Percentiles rank a stretch among this genome's conserved stretches.
Evolutionary conservation across 2,888 invertebrate species (phyloP).

Genomic region (Heliconius erato): DNA sequence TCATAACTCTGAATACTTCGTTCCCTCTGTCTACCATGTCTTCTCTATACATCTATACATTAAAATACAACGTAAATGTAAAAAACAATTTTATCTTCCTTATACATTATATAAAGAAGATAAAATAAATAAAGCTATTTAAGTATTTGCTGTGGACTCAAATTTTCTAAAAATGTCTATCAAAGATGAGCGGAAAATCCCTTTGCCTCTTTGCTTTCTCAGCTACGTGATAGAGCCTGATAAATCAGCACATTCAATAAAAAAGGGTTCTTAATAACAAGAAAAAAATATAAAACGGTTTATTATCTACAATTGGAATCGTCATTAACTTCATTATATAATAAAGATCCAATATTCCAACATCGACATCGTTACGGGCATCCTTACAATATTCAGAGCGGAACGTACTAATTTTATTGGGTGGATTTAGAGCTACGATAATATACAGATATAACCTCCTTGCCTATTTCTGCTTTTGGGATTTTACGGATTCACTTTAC

Average conservation of each 20-base stretch:
- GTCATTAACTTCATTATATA: not conserved
- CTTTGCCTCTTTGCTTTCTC: no score
- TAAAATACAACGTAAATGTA: no score
- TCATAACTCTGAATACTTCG: not conserved
- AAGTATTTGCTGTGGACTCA: no score
- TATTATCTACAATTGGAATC: not conserved
- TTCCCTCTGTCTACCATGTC: not conserved
- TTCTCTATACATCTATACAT: no score
- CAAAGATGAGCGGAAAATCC: no score
- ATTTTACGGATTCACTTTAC: slow-evolving; percentile 49
- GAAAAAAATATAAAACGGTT: not conserved
- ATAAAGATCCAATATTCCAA: not conserved
- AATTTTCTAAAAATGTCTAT: no score
- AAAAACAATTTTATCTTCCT: no score
- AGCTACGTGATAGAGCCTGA: no score
- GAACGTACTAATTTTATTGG: slow-evolving; percentile 79
- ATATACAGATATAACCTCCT: slow-evolving; percentile 66
- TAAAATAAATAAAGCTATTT: no score
- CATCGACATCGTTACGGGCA: slow-evolving; percentile 55
- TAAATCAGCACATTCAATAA: no score
- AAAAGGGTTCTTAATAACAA: not conserved
- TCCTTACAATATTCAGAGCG: slow-evolving; percentile 64
- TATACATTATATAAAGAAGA: no score
- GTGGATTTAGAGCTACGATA: slow-evolving; percentile 74
- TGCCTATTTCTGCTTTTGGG: slow-evolving; percentile 51